Evolutionary conservation across 2,888 invertebrate genomes (phyloP), one percentile per base, ranked within the genome.

Genomic region (Drosophila macrospina): DNA sequence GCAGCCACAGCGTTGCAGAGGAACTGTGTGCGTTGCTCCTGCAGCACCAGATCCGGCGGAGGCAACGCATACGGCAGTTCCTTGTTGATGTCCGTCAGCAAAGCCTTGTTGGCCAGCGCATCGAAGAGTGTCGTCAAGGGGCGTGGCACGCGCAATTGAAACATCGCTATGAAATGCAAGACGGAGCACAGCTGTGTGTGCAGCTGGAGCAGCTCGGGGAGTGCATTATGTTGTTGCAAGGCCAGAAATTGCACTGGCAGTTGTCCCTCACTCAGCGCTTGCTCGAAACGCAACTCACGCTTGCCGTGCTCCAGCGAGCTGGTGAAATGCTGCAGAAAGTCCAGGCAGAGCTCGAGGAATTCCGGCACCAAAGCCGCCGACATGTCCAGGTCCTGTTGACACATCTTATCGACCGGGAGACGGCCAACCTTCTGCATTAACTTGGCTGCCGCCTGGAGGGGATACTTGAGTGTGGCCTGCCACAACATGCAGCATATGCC

Each of bases 401-500:
- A 97, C 52, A 97, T 93, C 72, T 96, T 94, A 83, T 98, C 97
- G 91, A 97, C 97, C 0, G 98, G 97, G 52, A 97, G 92, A 91
- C 96, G 96, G 0, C 98, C 96, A 4, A 95, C 94, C 93, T 96
- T 97, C 86, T 96, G 96, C 74, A 95, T 94, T 16, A 98, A 93
- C 79, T 96, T 95, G 68, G 95, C 95, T 20, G 95, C 93, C 2
- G 95, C 93, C 92, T 97, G 96, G 86, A 97, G 94, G 15, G 95
- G 93, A 83, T 96, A 95, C 88, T 95, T 95, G n/a, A 98, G 93
- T 87, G 98, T 97, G 55, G 97, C 96, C 54, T 96, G 96, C 98
- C 98, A 98, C 78, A 98, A 93, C 89, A 98, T 94, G 71, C 95
- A 95, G 86, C 95, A 96, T 54, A 98, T 93, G 7, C 98, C 98